Base-by-base conservation (phyloP, 2,888 invertebrate species). In the Myopa testacea region DNA sequence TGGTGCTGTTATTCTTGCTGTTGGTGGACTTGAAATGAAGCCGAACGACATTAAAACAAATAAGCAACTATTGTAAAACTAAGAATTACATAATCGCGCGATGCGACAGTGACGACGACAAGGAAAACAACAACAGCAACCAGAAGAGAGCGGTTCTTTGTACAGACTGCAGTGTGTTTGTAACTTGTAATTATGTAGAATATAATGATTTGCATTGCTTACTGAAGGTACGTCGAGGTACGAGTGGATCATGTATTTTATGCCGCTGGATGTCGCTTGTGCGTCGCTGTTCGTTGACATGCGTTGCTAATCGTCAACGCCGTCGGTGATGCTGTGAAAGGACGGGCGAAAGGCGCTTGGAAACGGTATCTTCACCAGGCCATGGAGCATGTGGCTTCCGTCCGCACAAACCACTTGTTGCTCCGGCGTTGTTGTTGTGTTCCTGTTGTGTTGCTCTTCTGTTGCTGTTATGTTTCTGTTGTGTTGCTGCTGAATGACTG, bases 301-400 rank as follows among this genome's bases (percentile, higher is more conserved):
- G 86, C 86, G 86, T 85, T 85, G 83, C 86, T 84, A 86, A 86
- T 85, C 84, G 85, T 65, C 75, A 68, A 78, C 83, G 85, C 84
- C 86, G 84, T 82, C 85, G 79, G 65, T 55, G 65, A 37, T 34
- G 50, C 52, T 26, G 26, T 2, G 19, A 16, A n/a, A 68, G 19
- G 26, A 8, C 14, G 19, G 60, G 19, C 55, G 52, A 45, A 55
- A 62, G 40, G 68, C 19, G 14, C 38, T 26, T 16, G 45, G 45
- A 45, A 55, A 50, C 37, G 60, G 52, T 58, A 78, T 16, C 10
- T 45, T 0, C 2, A 45, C 1, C 45, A 45, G 38, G 62, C 60
- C 34, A 45, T 60, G 26, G 19, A 40, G 8, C 12, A 58, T 19
- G 16, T 55, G 50, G 71, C 76, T 50, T 76, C 76, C 76, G 76